phyloP scores from a whole-genome alignment of 1,140 invertebrate species.

The Charaxes varanes region DNA sequence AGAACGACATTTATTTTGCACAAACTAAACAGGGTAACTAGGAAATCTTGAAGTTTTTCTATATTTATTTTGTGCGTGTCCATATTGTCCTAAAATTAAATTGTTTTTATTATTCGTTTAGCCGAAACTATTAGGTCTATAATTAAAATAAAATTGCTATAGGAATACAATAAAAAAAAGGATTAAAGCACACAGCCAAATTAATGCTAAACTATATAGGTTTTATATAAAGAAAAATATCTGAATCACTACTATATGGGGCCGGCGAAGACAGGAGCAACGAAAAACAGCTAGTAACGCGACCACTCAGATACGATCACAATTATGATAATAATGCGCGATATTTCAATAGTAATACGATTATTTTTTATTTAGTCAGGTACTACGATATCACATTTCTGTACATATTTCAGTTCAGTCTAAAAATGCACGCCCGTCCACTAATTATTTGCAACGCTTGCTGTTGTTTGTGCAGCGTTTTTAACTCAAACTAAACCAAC shows the following conservation, averaged over 20 bases:
- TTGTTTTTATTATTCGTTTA: not conserved
- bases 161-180: constrained; percentile 18
- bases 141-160: constrained; percentile 6
- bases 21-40: constrained; percentile 66
- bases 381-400: too few relatives aligned
- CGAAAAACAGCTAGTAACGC: constrained; percentile 58
- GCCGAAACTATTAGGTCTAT: not conserved
- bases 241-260: constrained; percentile 49
- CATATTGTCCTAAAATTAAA: constrained; percentile 73
- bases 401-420: too few relatives aligned
- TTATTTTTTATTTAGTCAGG: too few relatives aligned
- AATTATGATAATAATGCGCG: not conserved
- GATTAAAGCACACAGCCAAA: constrained; percentile 12
- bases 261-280: constrained; percentile 79
- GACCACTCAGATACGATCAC: constrained; percentile 38
- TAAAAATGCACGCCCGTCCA: constrained; percentile 9
- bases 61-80: constrained; percentile 74
- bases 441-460: too few relatives aligned
- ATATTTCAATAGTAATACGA: not conserved
- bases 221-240: constrained; percentile 13
- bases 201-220: constrained; percentile 5
- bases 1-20: constrained; percentile 74
- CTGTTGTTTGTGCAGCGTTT: too few relatives aligned
- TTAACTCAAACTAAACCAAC: too few relatives aligned
- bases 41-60: constrained; percentile 69